A percentile compares a stretch with the other conserved stretches of the same genome.
Conservation (phyloP, 2,797 vertebrate genomes). For the Champsocephalus gunnari region DNA sequence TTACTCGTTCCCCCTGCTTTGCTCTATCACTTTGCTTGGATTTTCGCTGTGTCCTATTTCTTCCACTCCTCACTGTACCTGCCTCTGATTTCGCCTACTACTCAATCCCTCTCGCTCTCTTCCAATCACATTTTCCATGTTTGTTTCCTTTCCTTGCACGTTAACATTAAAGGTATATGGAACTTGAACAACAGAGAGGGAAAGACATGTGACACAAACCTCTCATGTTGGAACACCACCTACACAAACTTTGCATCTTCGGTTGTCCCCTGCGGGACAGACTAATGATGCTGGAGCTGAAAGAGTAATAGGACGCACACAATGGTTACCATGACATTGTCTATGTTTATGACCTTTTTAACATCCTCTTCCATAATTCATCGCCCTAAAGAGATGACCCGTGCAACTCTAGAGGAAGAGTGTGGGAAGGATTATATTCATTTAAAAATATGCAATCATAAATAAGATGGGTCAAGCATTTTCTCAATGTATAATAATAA, state of each 20-base stretch:
- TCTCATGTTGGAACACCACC: constrained; percentile 46
- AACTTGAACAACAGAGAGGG: constrained; percentile 61
- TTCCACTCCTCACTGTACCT: constrained; percentile 61
- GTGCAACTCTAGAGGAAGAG: constrained; percentile 54
- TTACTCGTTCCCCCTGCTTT: constrained; percentile 62
- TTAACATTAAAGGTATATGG: constrained; percentile 62
- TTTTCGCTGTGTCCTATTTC: constrained; percentile 73
- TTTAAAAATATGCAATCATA: constrained; percentile 79
- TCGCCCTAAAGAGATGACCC: constrained; percentile 73
- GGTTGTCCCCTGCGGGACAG: constrained; percentile 31
- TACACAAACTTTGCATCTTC: constrained; percentile 54
- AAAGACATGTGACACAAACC: constrained; percentile 48
- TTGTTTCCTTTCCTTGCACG: constrained; percentile 34
- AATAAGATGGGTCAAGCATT: constrained; percentile 66
- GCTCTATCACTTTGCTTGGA: constrained; percentile 68
- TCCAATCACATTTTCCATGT: constrained; percentile 71
- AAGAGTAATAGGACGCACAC: constrained; percentile 26
- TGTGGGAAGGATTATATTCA: constrained; percentile 44
- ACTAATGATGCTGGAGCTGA: constrained; percentile 33
- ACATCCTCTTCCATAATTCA: constrained; percentile 77
- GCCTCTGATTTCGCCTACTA: constrained; percentile 66
- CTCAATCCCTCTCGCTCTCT: constrained; percentile 58
- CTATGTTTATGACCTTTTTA: constrained; percentile 62
- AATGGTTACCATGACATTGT: constrained; percentile 42
- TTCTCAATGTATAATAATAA: constrained; percentile 35